Percentiles rank a stretch among this genome's conserved stretches.
These are phyloP conservation scores for Mesorhabditis belari DNA, from an alignment of 2,888 invertebrate species.

Conservation along the genomic window DNA sequence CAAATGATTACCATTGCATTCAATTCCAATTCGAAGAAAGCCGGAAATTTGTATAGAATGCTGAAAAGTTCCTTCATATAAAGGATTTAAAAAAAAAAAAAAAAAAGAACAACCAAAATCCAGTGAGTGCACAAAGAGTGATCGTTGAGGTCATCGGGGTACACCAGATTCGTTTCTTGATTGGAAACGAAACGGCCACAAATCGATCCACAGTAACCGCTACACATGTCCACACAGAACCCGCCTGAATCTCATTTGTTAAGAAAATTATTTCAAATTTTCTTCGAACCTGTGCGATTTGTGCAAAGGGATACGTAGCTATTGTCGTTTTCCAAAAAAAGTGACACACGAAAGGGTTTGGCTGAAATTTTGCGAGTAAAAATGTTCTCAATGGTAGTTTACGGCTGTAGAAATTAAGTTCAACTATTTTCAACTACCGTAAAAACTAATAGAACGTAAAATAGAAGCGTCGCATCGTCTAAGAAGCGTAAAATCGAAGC, in stretches of 20 bases:
- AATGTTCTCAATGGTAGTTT: too few species aligned
- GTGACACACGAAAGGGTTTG: constrained; percentile 29
- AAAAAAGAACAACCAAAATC: constrained; percentile 19
- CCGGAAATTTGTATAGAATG: constrained; percentile 44
- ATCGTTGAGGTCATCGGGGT: constrained; percentile 24
- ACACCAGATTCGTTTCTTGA: constrained; percentile 39
- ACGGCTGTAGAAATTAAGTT: too few species aligned
- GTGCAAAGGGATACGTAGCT: constrained; percentile 41
- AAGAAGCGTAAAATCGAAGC: too few species aligned
- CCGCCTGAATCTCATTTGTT: constrained; percentile 6
- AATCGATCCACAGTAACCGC: constrained; percentile 49
- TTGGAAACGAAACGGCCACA: constrained; percentile 44
- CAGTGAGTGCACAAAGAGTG: constrained; percentile 33
- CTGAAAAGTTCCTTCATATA: constrained; percentile 13
- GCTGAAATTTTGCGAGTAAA: constrained; percentile 15
- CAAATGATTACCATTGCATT: constrained; percentile 7
- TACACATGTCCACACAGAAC: constrained; percentile 49
- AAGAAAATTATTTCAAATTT: not conserved
- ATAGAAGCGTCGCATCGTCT: too few species aligned
- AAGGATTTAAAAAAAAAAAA: not conserved
- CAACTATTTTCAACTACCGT: too few species aligned
- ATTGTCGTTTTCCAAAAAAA: constrained; percentile 47
- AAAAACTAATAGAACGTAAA: too few species aligned
- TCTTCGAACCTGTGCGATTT: constrained; percentile 36
- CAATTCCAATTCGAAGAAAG: constrained; percentile 38